Evolutionary conservation across 2,888 invertebrate genomes (phyloP).

Genomic region (Epistrophe grossulariae): DNA sequence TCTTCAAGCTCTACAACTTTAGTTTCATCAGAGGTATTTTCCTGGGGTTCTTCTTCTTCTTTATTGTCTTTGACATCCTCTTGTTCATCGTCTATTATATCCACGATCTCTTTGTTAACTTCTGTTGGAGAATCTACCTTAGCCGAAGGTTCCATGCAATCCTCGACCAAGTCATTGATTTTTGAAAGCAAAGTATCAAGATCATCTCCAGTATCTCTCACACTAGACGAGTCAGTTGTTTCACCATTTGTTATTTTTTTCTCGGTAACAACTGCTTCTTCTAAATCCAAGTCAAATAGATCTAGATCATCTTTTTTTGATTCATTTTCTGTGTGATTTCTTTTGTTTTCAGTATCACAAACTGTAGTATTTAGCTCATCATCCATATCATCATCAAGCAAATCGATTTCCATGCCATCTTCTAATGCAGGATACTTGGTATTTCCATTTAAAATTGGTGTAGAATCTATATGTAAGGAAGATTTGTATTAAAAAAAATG

Average conservation of each 20-base stretch:
- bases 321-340: constrained; percentile 28
- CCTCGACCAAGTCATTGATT: constrained; percentile 79
- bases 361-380: constrained; percentile 4
- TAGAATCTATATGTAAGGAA: constrained; percentile 14
- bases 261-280: not conserved
- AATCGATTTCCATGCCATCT: constrained; percentile 47
- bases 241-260: constrained; percentile 40
- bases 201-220: constrained; percentile 78
- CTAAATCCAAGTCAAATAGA: constrained; percentile 37
- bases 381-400: constrained; percentile 27
- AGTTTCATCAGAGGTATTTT: not conserved
- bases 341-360: constrained; percentile 7
- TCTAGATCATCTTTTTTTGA: constrained; percentile 1
- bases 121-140: not conserved
- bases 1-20: not conserved
- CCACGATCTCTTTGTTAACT: not conserved
- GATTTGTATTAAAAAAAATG: not conserved
- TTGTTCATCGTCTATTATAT: constrained; percentile 20
- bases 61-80: constrained; percentile 36
- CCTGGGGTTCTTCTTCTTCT: constrained; percentile 18
- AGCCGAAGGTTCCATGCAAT: constrained; percentile 75
- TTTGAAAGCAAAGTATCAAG: constrained; percentile 78
- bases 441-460: constrained; percentile 44
- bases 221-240: constrained; percentile 41
- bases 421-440: constrained; percentile 30